phyloP scores from a whole-genome alignment of 1,140 invertebrate species.

The Pemphigus obesinymphae region DNA sequence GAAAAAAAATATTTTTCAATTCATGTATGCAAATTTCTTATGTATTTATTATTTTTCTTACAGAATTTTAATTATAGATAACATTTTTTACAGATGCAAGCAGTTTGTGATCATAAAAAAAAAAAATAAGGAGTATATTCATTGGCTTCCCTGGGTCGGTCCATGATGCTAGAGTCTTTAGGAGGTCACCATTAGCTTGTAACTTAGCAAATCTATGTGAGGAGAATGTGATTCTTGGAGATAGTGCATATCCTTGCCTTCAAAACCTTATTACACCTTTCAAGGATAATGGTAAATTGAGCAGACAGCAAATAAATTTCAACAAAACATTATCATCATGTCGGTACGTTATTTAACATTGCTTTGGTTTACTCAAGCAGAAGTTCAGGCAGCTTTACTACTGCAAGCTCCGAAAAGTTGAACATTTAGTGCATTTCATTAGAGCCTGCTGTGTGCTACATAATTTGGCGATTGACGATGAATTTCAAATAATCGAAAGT shows the following conservation, averaged over 20 bases:
- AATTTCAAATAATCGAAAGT: slow-evolving; percentile 7
- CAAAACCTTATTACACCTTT: slow-evolving; percentile 15
- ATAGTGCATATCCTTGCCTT: slow-evolving; percentile 17
- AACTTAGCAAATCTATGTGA: neutral
- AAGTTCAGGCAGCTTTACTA: slow-evolving; percentile 24
- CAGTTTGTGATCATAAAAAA: neutral
- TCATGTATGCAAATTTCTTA: neutral
- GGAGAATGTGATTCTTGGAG: slow-evolving; percentile 16
- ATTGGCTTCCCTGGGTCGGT: slow-evolving; percentile 24
- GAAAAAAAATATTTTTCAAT: slow-evolving; percentile 18
- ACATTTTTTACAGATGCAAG: slow-evolving; percentile 12
- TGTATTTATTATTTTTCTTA: slow-evolving; percentile 2
- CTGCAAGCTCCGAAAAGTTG: neutral
- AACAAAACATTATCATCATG: slow-evolving; percentile 15
- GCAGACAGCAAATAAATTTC: neutral
- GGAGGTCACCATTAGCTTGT: neutral
- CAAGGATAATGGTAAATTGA: slow-evolving; percentile 25
- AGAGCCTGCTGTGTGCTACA: slow-evolving; percentile 28
- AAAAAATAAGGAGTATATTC: slow-evolving; percentile 11
- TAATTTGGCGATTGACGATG: neutral
- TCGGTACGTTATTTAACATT: slow-evolving; percentile 10
- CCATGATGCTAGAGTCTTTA: slow-evolving; percentile 30
- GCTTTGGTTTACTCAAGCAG: slow-evolving; percentile 24
- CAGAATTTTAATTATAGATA: neutral
- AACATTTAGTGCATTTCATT: neutral